Base-by-base conservation (phyloP, 1,140 invertebrate species). In the Ips typographus region DNA sequence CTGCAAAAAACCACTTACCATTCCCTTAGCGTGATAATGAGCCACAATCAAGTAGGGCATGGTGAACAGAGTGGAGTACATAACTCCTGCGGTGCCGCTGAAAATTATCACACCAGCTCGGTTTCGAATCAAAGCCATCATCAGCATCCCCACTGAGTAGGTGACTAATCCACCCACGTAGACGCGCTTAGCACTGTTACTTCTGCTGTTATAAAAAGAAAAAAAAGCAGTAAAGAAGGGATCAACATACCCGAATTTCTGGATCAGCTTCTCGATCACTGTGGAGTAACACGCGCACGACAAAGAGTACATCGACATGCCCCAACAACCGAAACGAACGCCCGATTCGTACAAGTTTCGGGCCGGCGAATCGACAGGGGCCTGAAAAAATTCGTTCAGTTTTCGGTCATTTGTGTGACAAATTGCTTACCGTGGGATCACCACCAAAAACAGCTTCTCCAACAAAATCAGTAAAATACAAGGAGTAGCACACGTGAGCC, bases 401-500 rank as follows among this genome's bases (percentile, higher is more conserved):
- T 8, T 53, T 53, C 22, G 0, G n/a, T 37, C 5, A 0, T 38
- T 5, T 37, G 8, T 2, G 3, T 55, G 1, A 44, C 36, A 42
- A 39, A 39, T 61, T 44, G 64, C 82, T 83, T 78, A 91, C 91
- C 78, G 87, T 89, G 38, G 95, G 95, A 85, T 96, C 87, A 0
- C 95, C 95, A n/a, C 87, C 85, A 78, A 92, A 98, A n/a, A 98
- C 94, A 40, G 93, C 90, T 82, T 98, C 94, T 0, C 95, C 96
- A 3, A 98, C 95, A 79, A 97, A 98, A 81, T 98, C 95, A 0
- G 96, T 98, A 79, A 98, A 98, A 80, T 98, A 98, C 0, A 98
- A 83, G 0, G 95, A 98, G 77, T 98, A 98, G 79, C 94, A 97
- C 1, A 98, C 94, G 65, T 98, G 91, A 0, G 95, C 94, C 94